Conservation (phyloP, 2,113 vertebrate genomes). For the Himantopus leucocephalus region DNA sequence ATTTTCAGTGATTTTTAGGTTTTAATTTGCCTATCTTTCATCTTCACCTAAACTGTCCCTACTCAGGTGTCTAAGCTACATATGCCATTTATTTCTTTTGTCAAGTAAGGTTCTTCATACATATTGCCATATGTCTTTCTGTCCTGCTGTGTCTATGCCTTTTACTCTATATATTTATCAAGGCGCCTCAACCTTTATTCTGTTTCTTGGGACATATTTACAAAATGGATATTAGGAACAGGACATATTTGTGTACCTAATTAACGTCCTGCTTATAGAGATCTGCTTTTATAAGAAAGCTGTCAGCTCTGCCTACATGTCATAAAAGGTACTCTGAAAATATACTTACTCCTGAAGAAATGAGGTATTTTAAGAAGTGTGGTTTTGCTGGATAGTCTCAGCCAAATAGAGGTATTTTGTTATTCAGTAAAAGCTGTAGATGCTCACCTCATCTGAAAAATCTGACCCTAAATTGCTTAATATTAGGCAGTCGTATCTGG, state of each 20-base stretch:
- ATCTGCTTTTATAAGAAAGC: neutral
- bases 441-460: neutral
- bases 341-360: neutral
- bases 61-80: conserved; percentile 45
- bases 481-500: neutral
- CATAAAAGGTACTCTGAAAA: neutral
- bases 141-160: conserved; percentile 17
- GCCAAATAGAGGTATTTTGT: neutral
- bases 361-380: neutral
- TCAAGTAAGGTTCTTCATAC: conserved; percentile 40
- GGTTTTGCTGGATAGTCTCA: neutral
- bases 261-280: neutral
- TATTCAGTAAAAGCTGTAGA: neutral
- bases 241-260: neutral
- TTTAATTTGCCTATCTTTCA: conserved; percentile 76
- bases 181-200: neutral
- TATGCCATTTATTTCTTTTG: conserved; percentile 74
- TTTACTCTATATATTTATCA: conserved; percentile 64
- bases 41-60: conserved; percentile 64
- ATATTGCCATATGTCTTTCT: conserved; percentile 59
- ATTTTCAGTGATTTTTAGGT: conserved; percentile 55
- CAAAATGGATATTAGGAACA: neutral
- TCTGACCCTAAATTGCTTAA: neutral
- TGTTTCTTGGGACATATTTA: conserved; percentile 22
- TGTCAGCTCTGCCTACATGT: neutral